Evolutionary conservation across 2,797 vertebrate species (phyloP), one percentile per base, ranked within the genome.

Genomic region (Morus bassanus): DNA sequence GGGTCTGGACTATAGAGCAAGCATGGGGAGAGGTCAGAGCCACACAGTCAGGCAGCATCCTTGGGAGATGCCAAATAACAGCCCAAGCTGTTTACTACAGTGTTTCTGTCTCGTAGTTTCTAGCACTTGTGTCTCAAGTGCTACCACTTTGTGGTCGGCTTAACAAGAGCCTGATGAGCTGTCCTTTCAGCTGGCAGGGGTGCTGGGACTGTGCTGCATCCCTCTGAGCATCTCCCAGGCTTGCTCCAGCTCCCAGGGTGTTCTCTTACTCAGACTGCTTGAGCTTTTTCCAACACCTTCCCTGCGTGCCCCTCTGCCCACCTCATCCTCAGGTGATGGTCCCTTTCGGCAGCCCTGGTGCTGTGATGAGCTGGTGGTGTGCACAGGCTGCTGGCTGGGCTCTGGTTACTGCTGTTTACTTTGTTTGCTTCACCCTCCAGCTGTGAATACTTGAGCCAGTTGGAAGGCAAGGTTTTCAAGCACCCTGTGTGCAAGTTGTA

Each of bases 351-450:
- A 72, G 73, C 63, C 3, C 1, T 0, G 1, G 19, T 54, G 67
- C 23, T 39, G 69, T 10, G 59, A 50, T 94, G 85, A 90, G 82
- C 94, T 4, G 27, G 43, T 5, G 67, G 67, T 89, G 73, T 60
- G 84, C 18, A 39, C 56, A 18, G 91, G 78, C 91, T 77, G 9
- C 37, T 33, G 91, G 43, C 72, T 1, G 16, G 56, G 77, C 83
- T 86, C 76, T 0, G 39, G 37, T 86, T 91, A 33, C 90, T 81
- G 30, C 84, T 96, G 64, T 95, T 97, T 59, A 75, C 96, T 95
- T 91, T 89, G 84, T 75, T 77, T 93, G 74, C 85, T 84, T 96
- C 82, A 60, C 60, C 87, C 39, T 96, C 59, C 95, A 96, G 93
- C 95, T 97, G 95, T 18, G 46, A 88, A 81, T 84, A 18, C 78